Percentiles rank a stretch among this genome's conserved stretches.
Conservation (phyloP, 1,140 invertebrate genomes). For the Tenebrio molitor region DNA sequence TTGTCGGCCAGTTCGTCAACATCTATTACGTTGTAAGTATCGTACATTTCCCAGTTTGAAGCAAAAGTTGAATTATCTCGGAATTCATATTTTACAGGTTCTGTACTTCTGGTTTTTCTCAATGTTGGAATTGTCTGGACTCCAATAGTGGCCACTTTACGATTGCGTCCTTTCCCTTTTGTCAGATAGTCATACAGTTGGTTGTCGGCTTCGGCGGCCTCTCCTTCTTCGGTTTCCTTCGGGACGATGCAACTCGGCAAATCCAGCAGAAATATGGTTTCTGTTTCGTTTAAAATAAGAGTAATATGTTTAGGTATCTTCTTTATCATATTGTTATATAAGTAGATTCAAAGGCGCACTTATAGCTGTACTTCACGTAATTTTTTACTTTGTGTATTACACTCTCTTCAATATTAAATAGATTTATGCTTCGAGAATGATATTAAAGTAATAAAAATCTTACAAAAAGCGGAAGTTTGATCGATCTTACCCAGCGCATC, state of each 20-base stretch:
- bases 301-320: slow-evolving; percentile 69
- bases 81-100: slow-evolving; percentile 69
- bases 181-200: slow-evolving; percentile 76
- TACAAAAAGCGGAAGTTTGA: too few species aligned
- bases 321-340: slow-evolving; percentile 38
- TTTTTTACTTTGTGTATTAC: too few species aligned
- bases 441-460: too few species aligned
- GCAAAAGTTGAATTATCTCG: slow-evolving; percentile 74
- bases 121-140: slow-evolving; percentile 75
- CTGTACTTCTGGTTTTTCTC: slow-evolving; percentile 73
- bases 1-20: slow-evolving; percentile 50
- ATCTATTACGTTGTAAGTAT: slow-evolving; percentile 72
- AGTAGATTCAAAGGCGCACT: neutral
- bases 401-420: too few species aligned
- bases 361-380: too few species aligned
- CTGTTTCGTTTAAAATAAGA: slow-evolving; percentile 75
- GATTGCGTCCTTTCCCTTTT: slow-evolving; percentile 72
- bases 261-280: slow-evolving; percentile 76
- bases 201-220: slow-evolving; percentile 72
- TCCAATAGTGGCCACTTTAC: slow-evolving; percentile 74
- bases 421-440: too few species aligned
- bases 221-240: slow-evolving; percentile 70
- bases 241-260: slow-evolving; percentile 74
- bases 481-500: too few species aligned
- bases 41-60: slow-evolving; percentile 81